These are phyloP conservation scores for Gastrophryne carolinensis DNA, from an alignment of 2,797 vertebrate species.

Conservation along the genomic window DNA sequence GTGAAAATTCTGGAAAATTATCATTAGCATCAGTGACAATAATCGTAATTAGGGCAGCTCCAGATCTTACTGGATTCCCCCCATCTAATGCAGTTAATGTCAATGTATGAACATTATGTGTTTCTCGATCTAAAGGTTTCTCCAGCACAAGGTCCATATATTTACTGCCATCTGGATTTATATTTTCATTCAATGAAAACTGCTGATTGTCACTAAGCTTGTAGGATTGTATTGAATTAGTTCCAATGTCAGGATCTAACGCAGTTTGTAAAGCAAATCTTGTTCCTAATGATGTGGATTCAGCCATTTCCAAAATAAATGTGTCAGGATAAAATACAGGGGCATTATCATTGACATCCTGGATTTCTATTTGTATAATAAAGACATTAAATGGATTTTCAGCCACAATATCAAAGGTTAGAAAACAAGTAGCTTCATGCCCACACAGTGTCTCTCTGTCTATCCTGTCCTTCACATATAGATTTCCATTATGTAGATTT, in stretches of 20 bases:
- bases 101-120: conserved; percentile 8
- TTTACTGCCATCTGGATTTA: conserved; percentile 21
- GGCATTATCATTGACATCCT: conserved; percentile 71
- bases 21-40: conserved; percentile 46
- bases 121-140: conserved; percentile 27
- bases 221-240: conserved; percentile 59
- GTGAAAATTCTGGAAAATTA: conserved; percentile 45
- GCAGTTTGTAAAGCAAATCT: conserved; percentile 67
- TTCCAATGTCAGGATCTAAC: conserved; percentile 66
- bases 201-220: conserved; percentile 36
- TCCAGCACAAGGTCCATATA: conserved; percentile 18
- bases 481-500: conserved; percentile 66
- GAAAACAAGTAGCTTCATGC: conserved; percentile 41
- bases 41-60: conserved; percentile 43
- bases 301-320: conserved; percentile 65
- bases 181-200: conserved; percentile 16
- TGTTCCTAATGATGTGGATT: conserved; percentile 60
- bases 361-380: conserved; percentile 58
- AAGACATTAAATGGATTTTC: conserved; percentile 61
- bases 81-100: conserved; percentile 39
- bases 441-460: conserved; percentile 71
- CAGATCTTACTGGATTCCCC: conserved; percentile 26
- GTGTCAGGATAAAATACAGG: conserved; percentile 64
- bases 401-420: conserved; percentile 55
- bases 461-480: conserved; percentile 67